Evolutionary conservation across 2,888 invertebrate genomes (phyloP).

Genomic region (Tinea semifulvella): DNA sequence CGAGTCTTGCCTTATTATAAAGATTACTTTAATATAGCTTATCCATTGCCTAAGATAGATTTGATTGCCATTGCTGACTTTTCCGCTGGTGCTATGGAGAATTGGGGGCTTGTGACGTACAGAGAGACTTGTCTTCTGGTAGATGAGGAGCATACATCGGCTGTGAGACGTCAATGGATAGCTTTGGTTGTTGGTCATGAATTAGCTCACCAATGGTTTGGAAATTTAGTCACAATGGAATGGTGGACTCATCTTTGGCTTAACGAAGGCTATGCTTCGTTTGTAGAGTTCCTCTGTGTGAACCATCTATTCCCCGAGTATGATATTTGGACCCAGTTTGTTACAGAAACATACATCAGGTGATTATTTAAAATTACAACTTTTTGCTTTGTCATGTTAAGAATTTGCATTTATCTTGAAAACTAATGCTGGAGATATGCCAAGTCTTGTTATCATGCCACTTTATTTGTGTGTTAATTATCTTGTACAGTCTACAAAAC

Average conservation of each 20-base stretch:
- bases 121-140: constrained; percentile 91
- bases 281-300: constrained; percentile 94
- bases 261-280: constrained; percentile 96
- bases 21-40: constrained; percentile 93
- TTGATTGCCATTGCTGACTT: constrained; percentile 96
- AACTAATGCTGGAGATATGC: too few species aligned
- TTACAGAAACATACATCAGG: constrained; percentile 84
- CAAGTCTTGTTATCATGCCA: too few species aligned
- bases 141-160: constrained; percentile 90
- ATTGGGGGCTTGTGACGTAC: constrained; percentile 96
- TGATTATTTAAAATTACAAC: constrained; percentile 24
- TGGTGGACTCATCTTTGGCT: constrained; percentile 98
- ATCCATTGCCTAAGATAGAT: constrained; percentile 96
- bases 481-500: too few species aligned
- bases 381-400: background rate
- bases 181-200: constrained; percentile 93
- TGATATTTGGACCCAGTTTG: constrained; percentile 97
- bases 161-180: constrained; percentile 84
- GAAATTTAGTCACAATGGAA: constrained; percentile 97
- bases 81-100: constrained; percentile 96
- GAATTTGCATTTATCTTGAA: too few species aligned
- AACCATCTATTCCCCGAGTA: constrained; percentile 93
- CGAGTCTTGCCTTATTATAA: constrained; percentile 94
- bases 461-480: too few species aligned
- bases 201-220: constrained; percentile 98